A percentile compares a stretch with the other conserved stretches of the same genome.
Conservation (phyloP, 2,888 invertebrate species). For the Rhogogaster chlorosoma region DNA sequence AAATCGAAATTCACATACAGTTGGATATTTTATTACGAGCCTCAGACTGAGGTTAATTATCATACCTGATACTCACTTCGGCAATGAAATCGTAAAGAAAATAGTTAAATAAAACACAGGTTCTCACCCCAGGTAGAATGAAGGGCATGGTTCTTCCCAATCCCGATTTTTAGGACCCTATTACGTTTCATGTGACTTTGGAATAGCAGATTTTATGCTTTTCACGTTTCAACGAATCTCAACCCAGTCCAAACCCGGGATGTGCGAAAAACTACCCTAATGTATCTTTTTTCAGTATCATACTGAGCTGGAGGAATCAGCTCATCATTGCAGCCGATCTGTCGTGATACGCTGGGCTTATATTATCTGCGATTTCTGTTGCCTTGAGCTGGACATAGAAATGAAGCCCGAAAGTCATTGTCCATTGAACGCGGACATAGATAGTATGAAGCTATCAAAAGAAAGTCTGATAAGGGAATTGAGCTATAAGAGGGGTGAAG, state of each 20-base stretch:
- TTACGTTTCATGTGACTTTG: neutral
- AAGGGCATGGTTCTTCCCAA: neutral
- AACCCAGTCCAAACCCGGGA: neutral
- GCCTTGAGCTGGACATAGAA: constrained; percentile 62
- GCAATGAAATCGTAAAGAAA: neutral
- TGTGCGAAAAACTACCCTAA: neutral
- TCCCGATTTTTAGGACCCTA: neutral
- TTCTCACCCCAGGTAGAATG: neutral
- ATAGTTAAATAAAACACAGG: neutral
- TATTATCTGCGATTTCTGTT: constrained; percentile 74
- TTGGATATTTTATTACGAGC: too few relatives aligned
- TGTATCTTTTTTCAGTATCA: constrained; percentile 63
- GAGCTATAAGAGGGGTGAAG: neutral
- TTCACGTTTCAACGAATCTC: neutral
- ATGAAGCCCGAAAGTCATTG: constrained; percentile 67
- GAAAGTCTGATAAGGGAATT: neutral
- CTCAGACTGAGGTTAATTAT: neutral
- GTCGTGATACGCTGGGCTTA: constrained; percentile 72
- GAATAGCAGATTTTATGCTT: neutral
- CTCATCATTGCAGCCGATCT: constrained; percentile 69
- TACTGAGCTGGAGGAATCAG: constrained; percentile 56
- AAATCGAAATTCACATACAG: neutral
- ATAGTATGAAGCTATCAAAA: constrained; percentile 56
- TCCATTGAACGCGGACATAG: constrained; percentile 77
- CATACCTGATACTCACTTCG: neutral